phyloP scores from a whole-genome alignment of 1,140 invertebrate species.

The Trichoplusia ni region DNA sequence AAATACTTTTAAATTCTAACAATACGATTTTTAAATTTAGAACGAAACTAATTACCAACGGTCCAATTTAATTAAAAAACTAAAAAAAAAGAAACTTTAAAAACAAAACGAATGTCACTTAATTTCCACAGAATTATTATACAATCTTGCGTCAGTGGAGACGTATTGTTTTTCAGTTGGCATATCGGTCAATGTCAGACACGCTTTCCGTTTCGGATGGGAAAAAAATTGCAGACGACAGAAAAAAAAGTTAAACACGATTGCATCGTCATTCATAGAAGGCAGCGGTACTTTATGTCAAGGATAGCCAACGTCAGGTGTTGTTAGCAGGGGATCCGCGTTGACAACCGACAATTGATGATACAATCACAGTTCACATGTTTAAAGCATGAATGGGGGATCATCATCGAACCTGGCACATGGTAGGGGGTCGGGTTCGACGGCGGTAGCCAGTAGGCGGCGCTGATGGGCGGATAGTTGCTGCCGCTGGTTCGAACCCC shows the following conservation, averaged over 20 bases:
- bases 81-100: conserved; percentile 26
- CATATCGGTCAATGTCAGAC: conserved; percentile 66
- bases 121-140: conserved; percentile 29
- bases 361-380: conserved; percentile 8
- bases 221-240: conserved; percentile 36
- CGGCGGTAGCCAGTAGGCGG: conserved; percentile 90
- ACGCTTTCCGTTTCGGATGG: conserved; percentile 60
- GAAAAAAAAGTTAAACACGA: conserved; percentile 13
- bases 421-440: conserved; percentile 88
- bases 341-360: neutral
- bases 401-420: conserved; percentile 84
- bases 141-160: conserved; percentile 17
- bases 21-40: conserved; percentile 13
- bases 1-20: conserved; percentile 2
- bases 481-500: conserved; percentile 60
- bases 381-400: conserved; percentile 17
- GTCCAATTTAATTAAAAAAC: conserved; percentile 3
- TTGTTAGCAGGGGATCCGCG: neutral
- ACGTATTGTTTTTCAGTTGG: conserved; percentile 63
- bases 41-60: conserved; percentile 13
- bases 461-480: conserved; percentile 89
- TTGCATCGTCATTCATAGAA: conserved; percentile 21
- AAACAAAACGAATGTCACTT: conserved; percentile 26
- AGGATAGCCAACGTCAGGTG: too few species aligned
- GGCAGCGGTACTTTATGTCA: conserved; percentile 14